These are phyloP conservation scores for Spilosoma lubricipeda DNA, from an alignment of 2,888 invertebrate genomes.

Conservation along the genomic window DNA sequence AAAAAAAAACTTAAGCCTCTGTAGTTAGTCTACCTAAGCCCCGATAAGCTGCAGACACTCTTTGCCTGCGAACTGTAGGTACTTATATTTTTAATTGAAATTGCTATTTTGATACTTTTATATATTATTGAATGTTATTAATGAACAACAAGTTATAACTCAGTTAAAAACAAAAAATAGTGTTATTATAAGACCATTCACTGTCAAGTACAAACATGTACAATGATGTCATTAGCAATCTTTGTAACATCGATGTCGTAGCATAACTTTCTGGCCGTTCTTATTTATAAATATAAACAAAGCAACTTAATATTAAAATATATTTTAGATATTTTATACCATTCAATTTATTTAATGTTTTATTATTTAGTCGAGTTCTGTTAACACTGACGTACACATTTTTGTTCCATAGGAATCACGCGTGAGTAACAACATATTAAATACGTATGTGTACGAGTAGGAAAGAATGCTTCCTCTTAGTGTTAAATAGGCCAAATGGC, in stretches of 20 bases:
- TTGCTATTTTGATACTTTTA: not conserved
- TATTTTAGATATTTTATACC: not conserved
- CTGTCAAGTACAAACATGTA: not conserved
- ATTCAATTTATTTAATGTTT: conserved; percentile 35
- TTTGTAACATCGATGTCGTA: not conserved
- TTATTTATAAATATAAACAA: not conserved
- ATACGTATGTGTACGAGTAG: conserved; percentile 74
- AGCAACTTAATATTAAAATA: not conserved
- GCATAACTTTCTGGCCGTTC: not conserved
- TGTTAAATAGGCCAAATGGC: conserved; percentile 50
- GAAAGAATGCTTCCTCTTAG: conserved; percentile 75
- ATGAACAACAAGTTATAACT: not conserved
- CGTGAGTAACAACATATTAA: conserved; percentile 78
- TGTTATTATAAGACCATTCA: not conserved
- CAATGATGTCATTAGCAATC: not conserved
- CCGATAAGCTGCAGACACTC: not conserved
- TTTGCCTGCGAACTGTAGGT: not conserved
- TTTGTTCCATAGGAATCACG: conserved; percentile 87
- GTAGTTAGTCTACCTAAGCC: not conserved
- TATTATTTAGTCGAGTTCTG: conserved; percentile 55
- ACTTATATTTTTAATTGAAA: not conserved
- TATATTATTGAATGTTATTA: not conserved
- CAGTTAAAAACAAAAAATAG: not conserved
- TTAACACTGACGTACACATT: conserved; percentile 72
- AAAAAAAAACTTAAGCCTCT: not conserved